phyloP scores from a whole-genome alignment of 2,797 vertebrate species.

The Betta splendens region DNA sequence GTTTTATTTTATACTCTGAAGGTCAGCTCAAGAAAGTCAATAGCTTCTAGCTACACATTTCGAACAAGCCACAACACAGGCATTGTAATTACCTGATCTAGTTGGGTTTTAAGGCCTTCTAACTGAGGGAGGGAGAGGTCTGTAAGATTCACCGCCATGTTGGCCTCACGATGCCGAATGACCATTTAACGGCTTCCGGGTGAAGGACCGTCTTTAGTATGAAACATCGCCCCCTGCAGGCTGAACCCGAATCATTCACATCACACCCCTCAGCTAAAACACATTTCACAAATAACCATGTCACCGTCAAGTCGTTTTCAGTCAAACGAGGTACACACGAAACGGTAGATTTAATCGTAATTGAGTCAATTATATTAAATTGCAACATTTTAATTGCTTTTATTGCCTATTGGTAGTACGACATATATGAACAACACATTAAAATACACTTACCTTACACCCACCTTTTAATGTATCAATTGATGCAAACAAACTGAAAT shows the following conservation, averaged over 20 bases:
- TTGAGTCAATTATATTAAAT: too few species aligned
- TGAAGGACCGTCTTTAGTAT: background rate
- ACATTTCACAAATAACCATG: too few species aligned
- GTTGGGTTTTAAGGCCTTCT: constrained; percentile 90
- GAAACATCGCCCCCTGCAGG: constrained; percentile 25
- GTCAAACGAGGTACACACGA: too few species aligned
- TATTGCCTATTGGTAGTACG: too few species aligned
- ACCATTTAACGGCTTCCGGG: constrained; percentile 49
- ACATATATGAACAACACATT: too few species aligned
- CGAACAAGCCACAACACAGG: fast-evolving
- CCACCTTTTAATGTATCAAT: too few species aligned
- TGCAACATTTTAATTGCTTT: too few species aligned
- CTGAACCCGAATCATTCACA: background rate
- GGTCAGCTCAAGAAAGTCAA: fast-evolving
- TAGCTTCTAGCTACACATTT: background rate
- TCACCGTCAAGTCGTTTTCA: too few species aligned
- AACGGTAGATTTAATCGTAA: too few species aligned
- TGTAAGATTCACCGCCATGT: constrained; percentile 88
- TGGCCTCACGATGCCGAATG: constrained; percentile 54
- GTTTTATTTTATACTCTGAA: background rate
- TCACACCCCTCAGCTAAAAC: too few species aligned
- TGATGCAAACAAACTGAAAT: too few species aligned
- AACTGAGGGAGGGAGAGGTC: constrained; percentile 90
- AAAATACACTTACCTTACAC: too few species aligned
- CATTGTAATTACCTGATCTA: constrained; percentile 85